Conservation (phyloP, 2,888 invertebrate species). For the Drosophila kuntzei region DNA sequence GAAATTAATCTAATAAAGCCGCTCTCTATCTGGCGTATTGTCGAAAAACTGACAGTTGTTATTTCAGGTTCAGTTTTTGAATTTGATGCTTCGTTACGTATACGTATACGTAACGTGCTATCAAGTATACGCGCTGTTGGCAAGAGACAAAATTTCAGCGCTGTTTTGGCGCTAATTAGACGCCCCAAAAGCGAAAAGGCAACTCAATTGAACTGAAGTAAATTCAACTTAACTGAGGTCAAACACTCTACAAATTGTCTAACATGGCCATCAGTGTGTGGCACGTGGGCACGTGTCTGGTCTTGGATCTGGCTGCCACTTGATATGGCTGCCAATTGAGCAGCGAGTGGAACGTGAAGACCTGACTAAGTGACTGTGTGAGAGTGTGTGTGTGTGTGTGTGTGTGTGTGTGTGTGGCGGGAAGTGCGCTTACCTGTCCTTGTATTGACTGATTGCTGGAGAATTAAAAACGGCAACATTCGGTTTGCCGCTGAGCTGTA, state of each 20-base stretch:
- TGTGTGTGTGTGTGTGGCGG: neutral
- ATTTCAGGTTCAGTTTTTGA: slow-evolving; percentile 40
- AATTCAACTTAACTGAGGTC: slow-evolving; percentile 53
- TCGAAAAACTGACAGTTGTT: slow-evolving; percentile 43
- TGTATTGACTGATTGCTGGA: slow-evolving; percentile 87
- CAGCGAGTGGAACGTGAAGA: slow-evolving; percentile 27
- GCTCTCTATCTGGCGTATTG: slow-evolving; percentile 31
- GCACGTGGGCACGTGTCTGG: slow-evolving; percentile 57
- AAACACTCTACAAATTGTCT: slow-evolving; percentile 50
- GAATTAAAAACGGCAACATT: slow-evolving; percentile 89
- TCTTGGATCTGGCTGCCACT: slow-evolving; percentile 24
- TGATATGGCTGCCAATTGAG: slow-evolving; percentile 43
- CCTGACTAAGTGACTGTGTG: neutral
- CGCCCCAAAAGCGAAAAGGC: slow-evolving; percentile 12
- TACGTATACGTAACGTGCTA: slow-evolving; percentile 8
- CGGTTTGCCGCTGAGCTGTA: slow-evolving; percentile 89
- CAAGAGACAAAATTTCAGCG: slow-evolving; percentile 31
- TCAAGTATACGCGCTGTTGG: slow-evolving; percentile 11
- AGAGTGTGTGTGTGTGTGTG: neutral
- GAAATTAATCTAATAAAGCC: slow-evolving; percentile 77
- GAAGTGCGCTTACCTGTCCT: slow-evolving; percentile 84
- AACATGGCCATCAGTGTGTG: slow-evolving; percentile 44
- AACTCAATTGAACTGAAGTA: slow-evolving; percentile 45
- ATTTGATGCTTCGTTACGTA: slow-evolving; percentile 19
- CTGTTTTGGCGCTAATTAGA: slow-evolving; percentile 43